Base-by-base conservation (phyloP, 2,797 vertebrate species). In the Numenius phaeopus region DNA sequence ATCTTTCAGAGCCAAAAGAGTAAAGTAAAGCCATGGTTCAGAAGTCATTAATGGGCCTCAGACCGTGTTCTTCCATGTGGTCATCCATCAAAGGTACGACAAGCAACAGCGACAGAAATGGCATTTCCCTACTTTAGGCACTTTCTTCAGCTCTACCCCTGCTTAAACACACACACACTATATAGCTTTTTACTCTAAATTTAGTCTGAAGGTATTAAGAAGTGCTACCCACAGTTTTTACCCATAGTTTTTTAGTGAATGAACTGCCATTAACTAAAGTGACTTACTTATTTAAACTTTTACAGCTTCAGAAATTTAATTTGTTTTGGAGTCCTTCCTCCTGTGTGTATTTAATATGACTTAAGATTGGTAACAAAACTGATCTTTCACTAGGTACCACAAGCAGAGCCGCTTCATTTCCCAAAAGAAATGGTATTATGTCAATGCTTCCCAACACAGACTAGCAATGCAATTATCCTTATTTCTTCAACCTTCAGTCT, bases 21-120 rank as follows among this genome's bases (percentile, higher is more conserved):
- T 67, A 91, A 70, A 67, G 69, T 67, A 94, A 70, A 67, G 69
- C 15, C 27, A 75, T 20, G 11, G 40, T 88, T 91, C 76, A 83
- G 34, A 90, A 94, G 37, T n/a, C 84, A 91, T 39, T 87, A 78
- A 67, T 4, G 8, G 37, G 30, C 30, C 34, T 83, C 83, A 78
- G 70, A 58, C 23, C 1, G 1, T 72, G 44, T 24, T 84, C 61
- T 88, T 81, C 34, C 62, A 57, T 12, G 22, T 21, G 29, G 40
- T 65, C 52, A 91, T 70, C 29, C 61, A 69, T 44, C 49, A 90
- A 69, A 77, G 11, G 46, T 70, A 67, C 0, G 0, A 82, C 1
- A 5, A 86, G 22, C n/a, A 89, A 52, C 7, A 89, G 23, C 0
- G 1, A 91, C 21, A 88, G 44, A 78, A 88, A 64, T 0, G 10